A percentile compares a stretch with the other conserved stretches of the same genome.
Conservation (phyloP, 1,140 invertebrate genomes). For the Macrobrachium rosenbergii region DNA sequence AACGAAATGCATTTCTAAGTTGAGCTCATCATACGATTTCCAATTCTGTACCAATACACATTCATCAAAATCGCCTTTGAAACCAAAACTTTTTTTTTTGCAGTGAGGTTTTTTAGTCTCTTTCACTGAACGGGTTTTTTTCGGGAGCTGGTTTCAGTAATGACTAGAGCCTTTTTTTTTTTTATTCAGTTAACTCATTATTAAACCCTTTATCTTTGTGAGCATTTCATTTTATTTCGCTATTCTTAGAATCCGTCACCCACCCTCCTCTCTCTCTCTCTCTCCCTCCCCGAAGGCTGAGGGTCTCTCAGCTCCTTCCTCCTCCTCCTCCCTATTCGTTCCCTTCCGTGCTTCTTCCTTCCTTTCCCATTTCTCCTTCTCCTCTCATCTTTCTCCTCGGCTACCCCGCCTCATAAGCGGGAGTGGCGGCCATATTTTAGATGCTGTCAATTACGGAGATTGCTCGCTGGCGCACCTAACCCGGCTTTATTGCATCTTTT, state of each 20-base stretch:
- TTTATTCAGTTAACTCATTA: background rate
- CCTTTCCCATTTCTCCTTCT: slow-evolving; percentile 36
- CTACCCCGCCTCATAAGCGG: slow-evolving; percentile 60
- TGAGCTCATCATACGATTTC: background rate
- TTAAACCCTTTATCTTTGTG: background rate
- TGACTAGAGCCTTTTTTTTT: too few species aligned
- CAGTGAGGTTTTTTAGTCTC: too few species aligned
- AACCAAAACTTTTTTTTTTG: too few species aligned
- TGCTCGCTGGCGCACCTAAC: slow-evolving; percentile 59
- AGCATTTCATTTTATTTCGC: background rate
- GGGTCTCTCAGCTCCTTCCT: background rate
- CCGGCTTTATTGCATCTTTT: slow-evolving; percentile 60
- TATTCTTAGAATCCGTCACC: background rate
- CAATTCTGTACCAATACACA: too few species aligned
- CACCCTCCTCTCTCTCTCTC: background rate
- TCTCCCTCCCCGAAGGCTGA: background rate
- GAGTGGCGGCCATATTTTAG: slow-evolving; percentile 66
- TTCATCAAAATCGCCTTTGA: too few species aligned
- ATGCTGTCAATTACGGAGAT: slow-evolving; percentile 66
- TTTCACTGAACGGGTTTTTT: too few species aligned
- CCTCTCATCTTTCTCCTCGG: slow-evolving; percentile 49
- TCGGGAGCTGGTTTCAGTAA: too few species aligned
- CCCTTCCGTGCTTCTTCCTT: background rate
- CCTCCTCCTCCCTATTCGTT: background rate
- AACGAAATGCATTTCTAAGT: background rate